Base-by-base conservation (phyloP, 2,113 vertebrate species). In the Peromyscus californicus region DNA sequence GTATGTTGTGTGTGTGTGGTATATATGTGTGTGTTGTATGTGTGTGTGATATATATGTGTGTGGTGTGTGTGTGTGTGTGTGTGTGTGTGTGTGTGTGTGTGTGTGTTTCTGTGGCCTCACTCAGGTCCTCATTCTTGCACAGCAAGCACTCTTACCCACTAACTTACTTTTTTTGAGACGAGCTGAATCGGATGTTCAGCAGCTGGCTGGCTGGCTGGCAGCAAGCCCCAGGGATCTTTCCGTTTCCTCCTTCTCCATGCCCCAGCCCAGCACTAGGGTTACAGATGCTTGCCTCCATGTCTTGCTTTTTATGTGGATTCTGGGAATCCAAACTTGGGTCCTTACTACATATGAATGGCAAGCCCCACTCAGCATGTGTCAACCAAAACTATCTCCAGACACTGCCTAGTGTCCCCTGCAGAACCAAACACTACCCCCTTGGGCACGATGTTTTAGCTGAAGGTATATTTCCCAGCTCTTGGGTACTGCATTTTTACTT, bases 351-450 rank as follows among this genome's bases (percentile, higher is more conserved):
- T 31, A 22, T 31, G 16, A 21, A 12, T 17, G 24, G 3, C 45
- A 57, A 78, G 7, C 26, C 5, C 4, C 26, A 33, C 8, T 19
- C 26, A 63, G 90, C 15, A 85, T n/a, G 42, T 57, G 61, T 63
- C 42, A 69, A 57, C 16, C 17, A 8, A 93, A 13, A 90, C 33
- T 79, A 16, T 67, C 92, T 61, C 48, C 6, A 33, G 13, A 39
- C 19, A 17, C n/a, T 36, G 51, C 29, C 51, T 17, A n/a, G 54
- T 19, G n/a, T 54, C n/a, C 70, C 24, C 1, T 8, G 33, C 7
- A 1, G 22, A n/a, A 15, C 11, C 21, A 87, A 61, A 29, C 17
- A 39, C 3, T 7, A 2, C 31, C 21, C 0, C 2, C 15, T 21
- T 45, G 29, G 29, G 85, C 13, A 7, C 4, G 22, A 10, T 86